Conservation (phyloP, 2,797 vertebrate species). For the Lacerta agilis region DNA sequence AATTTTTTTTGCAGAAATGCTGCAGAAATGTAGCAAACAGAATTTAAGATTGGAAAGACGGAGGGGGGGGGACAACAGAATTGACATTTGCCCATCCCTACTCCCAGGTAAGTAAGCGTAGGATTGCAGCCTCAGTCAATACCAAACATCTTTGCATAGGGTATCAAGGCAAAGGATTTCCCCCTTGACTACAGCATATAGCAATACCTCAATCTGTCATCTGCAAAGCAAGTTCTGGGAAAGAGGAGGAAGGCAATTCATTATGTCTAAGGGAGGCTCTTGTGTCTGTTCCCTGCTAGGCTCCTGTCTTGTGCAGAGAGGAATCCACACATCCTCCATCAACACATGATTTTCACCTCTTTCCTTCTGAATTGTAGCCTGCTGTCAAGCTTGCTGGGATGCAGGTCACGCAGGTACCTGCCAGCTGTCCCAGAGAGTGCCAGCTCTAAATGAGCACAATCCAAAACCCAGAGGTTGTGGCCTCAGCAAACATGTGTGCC, state of each 20-base stretch:
- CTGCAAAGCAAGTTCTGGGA: background rate
- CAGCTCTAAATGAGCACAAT: slow-evolving; percentile 46
- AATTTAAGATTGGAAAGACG: too few relatives aligned
- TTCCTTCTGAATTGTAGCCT: slow-evolving; percentile 11
- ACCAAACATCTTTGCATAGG: background rate
- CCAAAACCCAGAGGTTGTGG: background rate
- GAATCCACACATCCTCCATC: background rate
- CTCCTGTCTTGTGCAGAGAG: slow-evolving; percentile 6
- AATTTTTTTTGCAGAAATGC: too few relatives aligned
- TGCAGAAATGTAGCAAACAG: too few relatives aligned
- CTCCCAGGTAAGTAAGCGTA: too few relatives aligned
- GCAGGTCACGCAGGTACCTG: slow-evolving; percentile 60
- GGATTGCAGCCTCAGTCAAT: background rate
- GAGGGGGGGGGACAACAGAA: too few relatives aligned
- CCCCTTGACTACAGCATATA: slow-evolving; percentile 46
- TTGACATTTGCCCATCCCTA: too few relatives aligned
- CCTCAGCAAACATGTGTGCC: slow-evolving; percentile 43
- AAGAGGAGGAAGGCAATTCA: background rate
- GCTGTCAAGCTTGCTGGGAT: slow-evolving; percentile 29
- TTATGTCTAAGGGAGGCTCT: slow-evolving; percentile 14
- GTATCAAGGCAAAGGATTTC: slow-evolving; percentile 32
- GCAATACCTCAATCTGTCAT: slow-evolving; percentile 50
- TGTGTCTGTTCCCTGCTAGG: slow-evolving; percentile 37
- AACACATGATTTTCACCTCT: slow-evolving; percentile 37
- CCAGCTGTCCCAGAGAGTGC: slow-evolving; percentile 46